These are phyloP conservation scores for Strigops habroptila DNA, from an alignment of 2,113 vertebrate species.

Conservation along the genomic window DNA sequence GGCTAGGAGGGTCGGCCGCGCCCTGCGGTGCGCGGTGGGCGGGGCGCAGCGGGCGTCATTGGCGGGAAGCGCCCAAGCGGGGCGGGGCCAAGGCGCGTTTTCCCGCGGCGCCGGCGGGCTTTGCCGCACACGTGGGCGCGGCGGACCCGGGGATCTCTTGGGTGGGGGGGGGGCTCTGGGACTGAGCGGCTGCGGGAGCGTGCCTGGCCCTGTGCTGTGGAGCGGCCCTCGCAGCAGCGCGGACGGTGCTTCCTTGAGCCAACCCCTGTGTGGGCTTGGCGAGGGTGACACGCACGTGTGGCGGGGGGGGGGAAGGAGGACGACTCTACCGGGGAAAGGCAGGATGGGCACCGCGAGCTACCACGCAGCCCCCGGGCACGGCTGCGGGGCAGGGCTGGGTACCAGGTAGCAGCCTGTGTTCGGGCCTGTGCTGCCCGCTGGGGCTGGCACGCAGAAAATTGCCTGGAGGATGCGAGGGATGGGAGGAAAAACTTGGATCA, in stretches of 20 bases:
- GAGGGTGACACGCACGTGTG: rapidly evolving
- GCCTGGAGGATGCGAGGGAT: background rate
- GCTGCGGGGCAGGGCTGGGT: rapidly evolving
- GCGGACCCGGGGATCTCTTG: rapidly evolving
- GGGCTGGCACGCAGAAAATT: background rate
- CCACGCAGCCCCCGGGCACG: rapidly evolving
- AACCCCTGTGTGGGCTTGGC: rapidly evolving
- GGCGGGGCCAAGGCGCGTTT: background rate
- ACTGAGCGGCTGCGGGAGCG: rapidly evolving
- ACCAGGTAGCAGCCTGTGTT: background rate
- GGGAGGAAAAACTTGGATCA: background rate
- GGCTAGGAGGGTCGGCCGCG: background rate
- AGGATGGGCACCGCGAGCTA: too few species aligned
- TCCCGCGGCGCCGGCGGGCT: background rate
- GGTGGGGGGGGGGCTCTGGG: too few species aligned
- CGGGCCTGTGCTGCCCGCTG: background rate
- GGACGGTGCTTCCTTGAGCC: rapidly evolving
- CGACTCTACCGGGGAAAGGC: rapidly evolving
- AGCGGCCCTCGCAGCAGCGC: background rate
- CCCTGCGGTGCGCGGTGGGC: background rate
- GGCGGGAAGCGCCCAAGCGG: background rate
- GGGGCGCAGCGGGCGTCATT: background rate
- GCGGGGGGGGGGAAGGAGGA: rapidly evolving
- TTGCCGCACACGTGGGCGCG: background rate
- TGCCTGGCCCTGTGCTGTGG: too few species aligned